Conservation (phyloP, 2,888 invertebrate species). For the Atrina japonica region DNA sequence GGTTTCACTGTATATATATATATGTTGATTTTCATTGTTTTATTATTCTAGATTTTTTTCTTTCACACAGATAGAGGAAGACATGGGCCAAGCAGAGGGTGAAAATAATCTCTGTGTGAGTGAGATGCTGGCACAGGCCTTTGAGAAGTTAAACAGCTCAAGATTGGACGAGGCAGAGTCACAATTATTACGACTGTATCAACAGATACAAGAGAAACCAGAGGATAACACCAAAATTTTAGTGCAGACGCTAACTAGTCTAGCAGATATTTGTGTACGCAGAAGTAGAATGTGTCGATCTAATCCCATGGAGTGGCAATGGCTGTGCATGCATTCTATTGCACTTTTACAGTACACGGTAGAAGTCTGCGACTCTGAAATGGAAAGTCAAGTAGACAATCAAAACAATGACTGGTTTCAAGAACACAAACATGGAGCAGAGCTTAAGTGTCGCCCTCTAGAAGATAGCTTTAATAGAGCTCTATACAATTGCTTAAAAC, state of each 20-base stretch:
- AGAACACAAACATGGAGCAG: conserved; percentile 62
- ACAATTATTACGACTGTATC: conserved; percentile 65
- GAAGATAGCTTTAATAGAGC: conserved; percentile 70
- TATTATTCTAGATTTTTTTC: no score
- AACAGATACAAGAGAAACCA: conserved; percentile 65
- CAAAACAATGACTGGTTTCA: conserved; percentile 67
- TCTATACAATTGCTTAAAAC: conserved; percentile 69
- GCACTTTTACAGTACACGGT: conserved; percentile 70
- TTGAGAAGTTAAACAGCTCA: conserved; percentile 55
- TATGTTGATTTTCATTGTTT: no score
- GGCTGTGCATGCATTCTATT: conserved; percentile 74
- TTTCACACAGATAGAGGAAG: conserved; percentile 29
- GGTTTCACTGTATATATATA: no score
- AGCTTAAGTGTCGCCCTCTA: conserved; percentile 64
- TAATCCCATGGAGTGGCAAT: conserved; percentile 74
- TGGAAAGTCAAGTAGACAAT: conserved; percentile 59
- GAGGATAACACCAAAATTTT: conserved; percentile 61
- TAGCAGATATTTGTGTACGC: conserved; percentile 72
- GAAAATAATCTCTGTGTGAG: conserved; percentile 35
- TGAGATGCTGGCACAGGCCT: conserved; percentile 52
- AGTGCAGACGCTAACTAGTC: conserved; percentile 65
- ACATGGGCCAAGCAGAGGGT: conserved; percentile 22
- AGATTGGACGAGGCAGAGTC: conserved; percentile 68
- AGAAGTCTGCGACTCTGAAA: conserved; percentile 68
- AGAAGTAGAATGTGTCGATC: conserved; percentile 68